Conservation (phyloP, 2,797 vertebrate genomes). For the Pogonophryne albipinna region DNA sequence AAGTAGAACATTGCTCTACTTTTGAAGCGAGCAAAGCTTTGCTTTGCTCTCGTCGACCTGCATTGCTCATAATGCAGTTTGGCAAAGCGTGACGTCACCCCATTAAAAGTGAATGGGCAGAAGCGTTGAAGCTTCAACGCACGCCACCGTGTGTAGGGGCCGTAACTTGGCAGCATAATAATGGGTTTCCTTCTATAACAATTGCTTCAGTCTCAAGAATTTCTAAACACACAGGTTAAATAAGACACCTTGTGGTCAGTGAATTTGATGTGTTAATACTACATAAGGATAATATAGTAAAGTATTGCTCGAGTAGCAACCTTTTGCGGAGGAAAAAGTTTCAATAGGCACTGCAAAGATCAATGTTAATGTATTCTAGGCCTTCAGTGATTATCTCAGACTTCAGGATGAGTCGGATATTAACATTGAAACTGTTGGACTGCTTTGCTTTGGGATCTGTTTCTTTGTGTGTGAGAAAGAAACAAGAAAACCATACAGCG, state of each 20-base stretch:
- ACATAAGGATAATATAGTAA: background rate
- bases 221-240: background rate
- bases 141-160: no score
- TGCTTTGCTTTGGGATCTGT: constrained; percentile 7
- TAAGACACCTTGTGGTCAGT: background rate
- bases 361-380: constrained; percentile 47
- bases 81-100: no score
- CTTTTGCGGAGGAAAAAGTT: background rate
- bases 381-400: constrained; percentile 35
- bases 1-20: no score
- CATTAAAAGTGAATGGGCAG: no score
- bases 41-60: no score
- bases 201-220: constrained; percentile 4
- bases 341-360: constrained; percentile 26
- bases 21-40: no score
- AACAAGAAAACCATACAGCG: constrained; percentile 6
- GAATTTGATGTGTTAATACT: background rate
- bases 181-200: background rate
- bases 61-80: no score
- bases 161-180: background rate
- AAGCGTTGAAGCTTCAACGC: no score
- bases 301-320: background rate
- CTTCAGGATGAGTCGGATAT: constrained; percentile 36
- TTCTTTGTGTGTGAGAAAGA: constrained; percentile 6
- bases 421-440: constrained; percentile 33